Percentiles rank a stretch among this genome's conserved stretches.
These are phyloP conservation scores for Amphipyra tragopoginis DNA, from an alignment of 2,888 invertebrate genomes.

Conservation along the genomic window DNA sequence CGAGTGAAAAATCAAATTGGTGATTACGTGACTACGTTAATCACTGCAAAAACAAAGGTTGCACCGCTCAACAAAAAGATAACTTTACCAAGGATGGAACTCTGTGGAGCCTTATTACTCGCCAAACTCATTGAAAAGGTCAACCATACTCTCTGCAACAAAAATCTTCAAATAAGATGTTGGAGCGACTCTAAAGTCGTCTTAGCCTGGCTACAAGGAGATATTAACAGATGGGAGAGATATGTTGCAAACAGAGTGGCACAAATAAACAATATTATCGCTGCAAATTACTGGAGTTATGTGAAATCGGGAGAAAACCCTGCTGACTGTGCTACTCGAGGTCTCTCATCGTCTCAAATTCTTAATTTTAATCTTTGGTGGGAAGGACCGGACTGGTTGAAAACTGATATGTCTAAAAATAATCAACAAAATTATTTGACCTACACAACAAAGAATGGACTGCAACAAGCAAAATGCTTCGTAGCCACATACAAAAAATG, in stretches of 20 bases:
- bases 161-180: slow-evolving; percentile 1
- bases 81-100: slow-evolving; percentile 9
- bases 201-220: slow-evolving; percentile 20
- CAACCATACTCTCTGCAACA: not conserved
- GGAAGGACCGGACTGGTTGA: slow-evolving; percentile 12
- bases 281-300: slow-evolving; percentile 7
- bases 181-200: too few species aligned
- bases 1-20: not conserved
- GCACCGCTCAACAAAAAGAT: slow-evolving; percentile 14
- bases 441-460: too few species aligned
- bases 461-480: too few species aligned
- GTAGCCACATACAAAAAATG: too few species aligned
- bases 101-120: too few species aligned
- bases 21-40: not conserved
- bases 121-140: slow-evolving; percentile 14
- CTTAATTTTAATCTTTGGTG: slow-evolving; percentile 14
- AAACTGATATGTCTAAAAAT: too few species aligned
- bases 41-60: too few species aligned
- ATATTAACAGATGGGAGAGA: slow-evolving; percentile 12
- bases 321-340: slow-evolving; percentile 21
- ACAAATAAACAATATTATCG: slow-evolving; percentile 12
- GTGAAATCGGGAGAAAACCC: slow-evolving; percentile 14
- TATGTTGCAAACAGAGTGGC: slow-evolving; percentile 20
- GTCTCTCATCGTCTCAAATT: slow-evolving; percentile 7
- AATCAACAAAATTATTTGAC: too few species aligned